A percentile compares a stretch with the other conserved stretches of the same genome.
Conservation (phyloP, 2,888 invertebrate genomes). For the Tortrix viridana region DNA sequence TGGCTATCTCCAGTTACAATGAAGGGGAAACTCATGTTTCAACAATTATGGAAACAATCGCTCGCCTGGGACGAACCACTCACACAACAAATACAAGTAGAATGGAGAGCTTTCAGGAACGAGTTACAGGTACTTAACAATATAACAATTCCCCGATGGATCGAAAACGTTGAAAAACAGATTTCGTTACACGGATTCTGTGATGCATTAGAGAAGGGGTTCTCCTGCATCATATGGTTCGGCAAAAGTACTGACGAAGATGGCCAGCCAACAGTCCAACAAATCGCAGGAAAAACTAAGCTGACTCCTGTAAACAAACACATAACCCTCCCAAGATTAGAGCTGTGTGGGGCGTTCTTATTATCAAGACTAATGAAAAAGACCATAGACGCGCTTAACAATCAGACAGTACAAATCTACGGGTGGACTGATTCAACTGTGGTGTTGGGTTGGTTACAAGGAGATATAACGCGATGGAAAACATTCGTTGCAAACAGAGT, state of each 20-base stretch:
- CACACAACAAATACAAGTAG: neutral
- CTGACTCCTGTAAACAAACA: neutral
- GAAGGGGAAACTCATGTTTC: slow-evolving; percentile 30
- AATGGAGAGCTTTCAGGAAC: slow-evolving; percentile 1
- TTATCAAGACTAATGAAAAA: slow-evolving; percentile 2
- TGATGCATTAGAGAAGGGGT: slow-evolving; percentile 2
- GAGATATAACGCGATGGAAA: slow-evolving; percentile 40
- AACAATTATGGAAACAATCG: slow-evolving; percentile 19
- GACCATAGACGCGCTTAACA: neutral
- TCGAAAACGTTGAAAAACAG: slow-evolving; percentile 4
- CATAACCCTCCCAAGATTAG: neutral
- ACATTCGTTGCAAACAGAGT: slow-evolving; percentile 43
- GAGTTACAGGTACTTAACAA: neutral
- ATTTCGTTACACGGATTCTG: slow-evolving; percentile 6
- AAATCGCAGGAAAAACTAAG: neutral
- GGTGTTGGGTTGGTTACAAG: slow-evolving; percentile 41
- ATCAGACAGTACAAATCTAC: slow-evolving; percentile 19
- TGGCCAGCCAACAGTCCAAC: neutral
- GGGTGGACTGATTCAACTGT: slow-evolving; percentile 42
- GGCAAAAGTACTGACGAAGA: neutral
- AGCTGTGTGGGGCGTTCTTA: neutral
- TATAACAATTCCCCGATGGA: slow-evolving; percentile 10
- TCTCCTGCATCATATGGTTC: neutral
- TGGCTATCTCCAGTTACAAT: slow-evolving; percentile 26
- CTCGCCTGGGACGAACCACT: slow-evolving; percentile 13